Evolutionary conservation across 2,888 invertebrate species (phyloP), one percentile per base, ranked within the genome.

Genomic region (Busseola fusca): DNA sequence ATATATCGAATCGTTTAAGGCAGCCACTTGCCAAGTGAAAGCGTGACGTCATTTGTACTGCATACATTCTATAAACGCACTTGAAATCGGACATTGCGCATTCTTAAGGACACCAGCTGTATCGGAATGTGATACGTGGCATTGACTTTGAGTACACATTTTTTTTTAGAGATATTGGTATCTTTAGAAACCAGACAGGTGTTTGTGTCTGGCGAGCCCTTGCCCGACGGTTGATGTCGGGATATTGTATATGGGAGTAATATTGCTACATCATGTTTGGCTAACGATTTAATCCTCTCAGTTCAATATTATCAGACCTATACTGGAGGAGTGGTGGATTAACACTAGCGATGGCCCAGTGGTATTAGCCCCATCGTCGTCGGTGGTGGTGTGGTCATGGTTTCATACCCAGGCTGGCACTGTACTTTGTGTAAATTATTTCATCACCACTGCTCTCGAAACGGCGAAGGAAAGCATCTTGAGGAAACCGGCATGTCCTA

Each of bases 1-100:
- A 84, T 83, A 83, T 78, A 85, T 83, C 65, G 80, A 72, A 74
- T 81, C 80, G 79, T 80, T 80, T 80, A 76, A 76, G 72, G 72
- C 78, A 69, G 71, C 42, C 77, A 81, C 75, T 80, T 80, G 87
- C 78, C 76, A 80, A 86, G 86, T 86, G 86, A 87, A 87, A 87
- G 86, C 82, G 81, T 87, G 84, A 87, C 87, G 87, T 87, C 85
- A 84, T 25, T 79, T 81, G 80, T 37, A 54, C 74, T 68, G 77
- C 76, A 73, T 76, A 69, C 79, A 78, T 85, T 85, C 82, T 84
- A 78, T 82, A 76, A 76, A 76, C 77, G 70, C 84, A 80, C 79
- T 76, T 74, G 82, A 82, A 85, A 81, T 81, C 81, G 73, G 74
- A 77, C 82, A 80, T 59, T 60, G 74, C 72, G 74, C 69, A 80